Percentiles rank a stretch among this genome's conserved stretches.
phyloP scores from a whole-genome alignment of 2,797 vertebrate genomes.

The Crotalus adamanteus region DNA sequence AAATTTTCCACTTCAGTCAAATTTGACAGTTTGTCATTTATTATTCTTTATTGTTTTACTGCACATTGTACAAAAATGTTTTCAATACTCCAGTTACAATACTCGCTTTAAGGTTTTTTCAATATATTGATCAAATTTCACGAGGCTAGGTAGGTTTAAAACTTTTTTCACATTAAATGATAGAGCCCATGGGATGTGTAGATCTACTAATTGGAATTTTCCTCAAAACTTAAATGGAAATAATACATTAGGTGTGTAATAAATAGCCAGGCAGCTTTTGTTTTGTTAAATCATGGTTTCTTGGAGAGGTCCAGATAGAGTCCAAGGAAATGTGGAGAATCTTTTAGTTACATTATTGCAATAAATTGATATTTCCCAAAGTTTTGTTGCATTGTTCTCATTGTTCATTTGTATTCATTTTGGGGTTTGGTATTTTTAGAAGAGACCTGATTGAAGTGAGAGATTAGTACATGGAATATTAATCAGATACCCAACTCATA shows the following conservation, averaged over 20 bases:
- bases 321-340: background rate
- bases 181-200: background rate
- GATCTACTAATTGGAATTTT: background rate
- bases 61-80: background rate
- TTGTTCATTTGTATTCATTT: background rate
- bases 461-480: background rate
- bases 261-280: background rate
- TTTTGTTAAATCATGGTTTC: background rate
- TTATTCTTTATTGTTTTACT: background rate
- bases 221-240: background rate
- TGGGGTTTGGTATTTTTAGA: background rate
- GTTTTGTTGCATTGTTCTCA: background rate
- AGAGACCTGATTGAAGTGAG: background rate
- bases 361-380: background rate
- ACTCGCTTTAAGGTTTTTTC: background rate
- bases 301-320: background rate
- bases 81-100: background rate
- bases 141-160: background rate
- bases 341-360: background rate
- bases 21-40: background rate
- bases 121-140: background rate
- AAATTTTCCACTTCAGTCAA: background rate
- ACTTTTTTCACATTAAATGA: background rate
- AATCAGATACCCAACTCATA: background rate
- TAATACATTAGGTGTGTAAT: background rate